A percentile compares a stretch with the other conserved stretches of the same genome.
Evolutionary conservation across 1,140 invertebrate species (phyloP).

Genomic region (Drosophila equinoxialis): DNA sequence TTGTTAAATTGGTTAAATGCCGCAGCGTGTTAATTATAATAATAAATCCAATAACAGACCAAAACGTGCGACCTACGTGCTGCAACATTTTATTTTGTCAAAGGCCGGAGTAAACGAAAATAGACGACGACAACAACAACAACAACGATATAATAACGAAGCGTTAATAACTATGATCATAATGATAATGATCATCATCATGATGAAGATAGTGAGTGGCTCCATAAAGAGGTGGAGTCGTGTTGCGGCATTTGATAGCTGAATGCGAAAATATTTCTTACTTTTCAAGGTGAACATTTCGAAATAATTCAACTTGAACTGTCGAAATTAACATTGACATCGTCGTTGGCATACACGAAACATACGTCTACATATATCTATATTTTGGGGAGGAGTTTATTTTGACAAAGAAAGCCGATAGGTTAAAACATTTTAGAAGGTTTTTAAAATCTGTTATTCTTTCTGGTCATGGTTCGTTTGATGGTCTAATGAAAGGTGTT

Average conservation of each 20-base stretch:
- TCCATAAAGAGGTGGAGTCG: slow-evolving; percentile 60
- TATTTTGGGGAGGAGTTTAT: not conserved
- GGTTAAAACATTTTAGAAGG: not conserved
- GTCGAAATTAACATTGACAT: slow-evolving; percentile 77
- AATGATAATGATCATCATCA: slow-evolving; percentile 48
- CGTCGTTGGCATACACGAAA: slow-evolving; percentile 50
- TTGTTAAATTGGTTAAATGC: slow-evolving; percentile 54
- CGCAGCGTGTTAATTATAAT: slow-evolving; percentile 71
- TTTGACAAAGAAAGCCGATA: slow-evolving; percentile 2
- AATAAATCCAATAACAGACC: slow-evolving; percentile 76
- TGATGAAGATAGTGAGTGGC: slow-evolving; percentile 39
- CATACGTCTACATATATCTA: slow-evolving; percentile 24
- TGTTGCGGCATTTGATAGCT: slow-evolving; percentile 42
- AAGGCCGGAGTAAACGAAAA: slow-evolving; percentile 64
- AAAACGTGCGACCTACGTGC: slow-evolving; percentile 77
- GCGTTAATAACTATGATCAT: slow-evolving; percentile 62
- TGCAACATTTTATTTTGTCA: slow-evolving; percentile 63
- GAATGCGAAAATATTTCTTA: slow-evolving; percentile 59
- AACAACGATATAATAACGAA: slow-evolving; percentile 33
- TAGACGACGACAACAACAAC: slow-evolving; percentile 21
- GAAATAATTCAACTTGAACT: slow-evolving; percentile 80
- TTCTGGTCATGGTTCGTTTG: slow-evolving; percentile 22
- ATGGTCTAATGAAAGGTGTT: not conserved
- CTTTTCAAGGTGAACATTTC: slow-evolving; percentile 79
- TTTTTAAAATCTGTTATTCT: not conserved